Conservation (phyloP, 2,888 invertebrate species). For the Microplitis deprimator region DNA sequence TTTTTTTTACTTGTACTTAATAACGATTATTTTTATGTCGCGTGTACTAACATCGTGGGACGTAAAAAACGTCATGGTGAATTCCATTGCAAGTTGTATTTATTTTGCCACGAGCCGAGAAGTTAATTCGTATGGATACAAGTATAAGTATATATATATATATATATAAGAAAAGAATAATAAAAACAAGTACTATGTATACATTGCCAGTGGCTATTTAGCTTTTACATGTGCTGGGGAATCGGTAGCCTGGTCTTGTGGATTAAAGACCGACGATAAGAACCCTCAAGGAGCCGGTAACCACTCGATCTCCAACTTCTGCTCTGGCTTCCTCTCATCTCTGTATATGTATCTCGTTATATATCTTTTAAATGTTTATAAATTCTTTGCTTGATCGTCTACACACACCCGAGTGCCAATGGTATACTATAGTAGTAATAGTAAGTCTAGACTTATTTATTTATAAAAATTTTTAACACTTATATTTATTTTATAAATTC, state of each 20-base stretch:
- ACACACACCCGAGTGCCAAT: neutral
- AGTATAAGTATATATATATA: neutral
- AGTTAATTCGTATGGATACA: slow-evolving; percentile 31
- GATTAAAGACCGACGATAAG: slow-evolving; percentile 36
- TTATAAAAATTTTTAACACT: neutral
- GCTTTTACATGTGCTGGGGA: slow-evolving; percentile 9
- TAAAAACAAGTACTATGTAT: neutral
- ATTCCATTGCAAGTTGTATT: slow-evolving; percentile 27
- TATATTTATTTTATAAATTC: neutral
- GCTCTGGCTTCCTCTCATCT: neutral
- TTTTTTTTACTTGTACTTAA: slow-evolving; percentile 4
- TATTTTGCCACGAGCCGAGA: slow-evolving; percentile 39
- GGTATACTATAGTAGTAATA: neutral
- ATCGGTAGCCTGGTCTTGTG: slow-evolving; percentile 18
- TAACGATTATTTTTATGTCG: slow-evolving; percentile 26
- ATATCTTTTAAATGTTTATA: slow-evolving; percentile 25
- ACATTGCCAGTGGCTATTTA: slow-evolving; percentile 12
- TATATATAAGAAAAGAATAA: neutral
- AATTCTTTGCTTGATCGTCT: slow-evolving; percentile 11
- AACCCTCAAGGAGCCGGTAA: slow-evolving; percentile 19
- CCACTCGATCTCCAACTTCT: slow-evolving; percentile 20
- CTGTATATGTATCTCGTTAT: slow-evolving; percentile 14
- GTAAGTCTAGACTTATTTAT: neutral
- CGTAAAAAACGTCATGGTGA: slow-evolving; percentile 16
- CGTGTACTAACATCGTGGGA: slow-evolving; percentile 9